Evolutionary conservation across 2,888 invertebrate species (phyloP).

Genomic region (Lasius platythorax): DNA sequence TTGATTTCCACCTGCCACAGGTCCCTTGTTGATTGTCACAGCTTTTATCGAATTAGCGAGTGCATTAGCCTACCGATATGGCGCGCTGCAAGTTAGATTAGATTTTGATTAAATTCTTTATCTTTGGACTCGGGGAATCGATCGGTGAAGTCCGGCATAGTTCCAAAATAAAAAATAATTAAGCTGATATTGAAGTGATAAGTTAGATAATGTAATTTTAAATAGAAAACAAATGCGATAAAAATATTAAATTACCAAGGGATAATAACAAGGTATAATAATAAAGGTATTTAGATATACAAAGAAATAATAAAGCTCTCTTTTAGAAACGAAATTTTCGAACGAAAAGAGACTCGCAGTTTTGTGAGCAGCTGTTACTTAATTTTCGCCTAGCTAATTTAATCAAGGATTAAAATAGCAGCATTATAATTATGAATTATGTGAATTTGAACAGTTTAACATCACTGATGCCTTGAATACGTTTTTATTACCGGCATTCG

Average conservation of each 20-base stretch:
- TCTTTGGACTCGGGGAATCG: not conserved
- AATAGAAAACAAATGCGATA: not conserved
- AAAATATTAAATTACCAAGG: not conserved
- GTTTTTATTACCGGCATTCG: not conserved
- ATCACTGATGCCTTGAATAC: constrained; percentile 4
- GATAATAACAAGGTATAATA: not conserved
- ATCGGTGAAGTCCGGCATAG: not conserved
- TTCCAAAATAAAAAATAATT: not conserved
- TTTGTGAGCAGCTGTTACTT: not conserved
- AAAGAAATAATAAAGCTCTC: not conserved
- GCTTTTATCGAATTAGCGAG: constrained; percentile 47
- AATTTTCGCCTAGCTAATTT: not conserved
- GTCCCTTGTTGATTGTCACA: constrained; percentile 58
- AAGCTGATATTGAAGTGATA: not conserved
- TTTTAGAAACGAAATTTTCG: not conserved
- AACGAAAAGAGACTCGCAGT: not conserved
- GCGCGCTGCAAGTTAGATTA: constrained; percentile 24
- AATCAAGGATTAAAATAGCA: not conserved
- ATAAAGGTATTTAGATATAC: not conserved
- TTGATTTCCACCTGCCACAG: constrained; percentile 65
- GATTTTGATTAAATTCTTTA: constrained; percentile 47
- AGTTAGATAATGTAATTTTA: not conserved
- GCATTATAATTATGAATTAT: constrained; percentile 19
- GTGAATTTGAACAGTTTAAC: not conserved
- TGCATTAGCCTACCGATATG: constrained; percentile 27